Evolutionary conservation across 2,113 vertebrate species (phyloP).

Genomic region (Sebastes schlegelii): DNA sequence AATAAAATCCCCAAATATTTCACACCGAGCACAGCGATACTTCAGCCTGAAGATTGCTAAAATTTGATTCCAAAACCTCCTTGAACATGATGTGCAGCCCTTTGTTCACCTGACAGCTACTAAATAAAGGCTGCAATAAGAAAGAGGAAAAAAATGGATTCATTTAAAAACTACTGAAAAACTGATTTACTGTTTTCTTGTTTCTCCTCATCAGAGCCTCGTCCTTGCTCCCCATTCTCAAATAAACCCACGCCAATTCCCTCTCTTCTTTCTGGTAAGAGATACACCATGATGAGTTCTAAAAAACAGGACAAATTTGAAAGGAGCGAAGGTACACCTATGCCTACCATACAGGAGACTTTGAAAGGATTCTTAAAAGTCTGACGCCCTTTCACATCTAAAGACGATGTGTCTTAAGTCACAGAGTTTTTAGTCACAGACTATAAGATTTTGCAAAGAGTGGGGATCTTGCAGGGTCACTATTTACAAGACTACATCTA

Average conservation of each 20-base stretch:
- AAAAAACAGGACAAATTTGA: not conserved
- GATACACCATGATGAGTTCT: not conserved
- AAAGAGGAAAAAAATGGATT: no score
- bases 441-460: no score
- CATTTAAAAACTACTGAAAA: not conserved
- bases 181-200: not conserved
- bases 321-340: not conserved
- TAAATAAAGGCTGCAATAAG: constrained; percentile 1
- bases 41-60: not conserved
- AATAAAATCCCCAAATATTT: constrained; percentile 11
- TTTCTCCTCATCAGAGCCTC: not conserved
- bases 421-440: no score
- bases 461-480: no score
- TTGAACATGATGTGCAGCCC: not conserved
- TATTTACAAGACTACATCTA: no score
- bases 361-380: no score
- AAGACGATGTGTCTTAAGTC: no score
- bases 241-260: not conserved
- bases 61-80: not conserved
- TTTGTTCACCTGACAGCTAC: not conserved
- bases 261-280: not conserved
- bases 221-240: not conserved
- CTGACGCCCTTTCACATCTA: no score
- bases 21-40: not conserved
- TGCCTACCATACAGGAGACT: no score